A percentile compares a stretch with the other conserved stretches of the same genome.
Evolutionary conservation across 2,113 vertebrate species (phyloP).

Genomic region (Ascaphus truei): DNA sequence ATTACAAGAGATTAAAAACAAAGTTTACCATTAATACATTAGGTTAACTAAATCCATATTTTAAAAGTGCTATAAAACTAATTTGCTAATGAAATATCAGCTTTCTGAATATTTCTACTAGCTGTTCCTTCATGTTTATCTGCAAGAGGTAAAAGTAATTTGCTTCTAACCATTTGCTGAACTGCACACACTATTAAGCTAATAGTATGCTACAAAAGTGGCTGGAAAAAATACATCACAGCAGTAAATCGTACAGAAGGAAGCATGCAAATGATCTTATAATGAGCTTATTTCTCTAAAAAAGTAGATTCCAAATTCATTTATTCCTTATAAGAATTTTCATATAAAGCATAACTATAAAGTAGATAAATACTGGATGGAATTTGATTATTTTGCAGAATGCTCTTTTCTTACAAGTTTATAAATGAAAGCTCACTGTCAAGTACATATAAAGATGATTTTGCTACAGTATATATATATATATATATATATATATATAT

Average conservation of each 20-base stretch:
- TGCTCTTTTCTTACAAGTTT: no score
- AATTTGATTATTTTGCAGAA: no score
- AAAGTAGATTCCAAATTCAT: not conserved
- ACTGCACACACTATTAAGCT: slow-evolving; percentile 32
- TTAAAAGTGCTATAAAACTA: slow-evolving; percentile 15
- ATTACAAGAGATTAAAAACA: no score
- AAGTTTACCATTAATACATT: slow-evolving; percentile 14
- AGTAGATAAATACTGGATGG: not conserved
- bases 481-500: no score
- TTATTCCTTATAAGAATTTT: not conserved
- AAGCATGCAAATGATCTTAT: slow-evolving; percentile 28
- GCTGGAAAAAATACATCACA: slow-evolving; percentile 23
- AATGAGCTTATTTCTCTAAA: slow-evolving; percentile 13
- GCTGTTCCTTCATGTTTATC: slow-evolving; percentile 22
- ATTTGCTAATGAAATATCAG: slow-evolving; percentile 21
- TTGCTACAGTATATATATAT: no score
- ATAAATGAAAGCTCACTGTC: no score
- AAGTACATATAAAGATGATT: no score
- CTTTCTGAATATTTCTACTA: slow-evolving; percentile 18
- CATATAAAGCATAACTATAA: not conserved
- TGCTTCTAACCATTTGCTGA: slow-evolving; percentile 27
- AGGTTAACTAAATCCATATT: slow-evolving; percentile 17
- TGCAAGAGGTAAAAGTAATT: slow-evolving; percentile 29
- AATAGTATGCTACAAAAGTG: slow-evolving; percentile 11
- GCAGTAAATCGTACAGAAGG: slow-evolving; percentile 20